Base-by-base conservation (phyloP, 2,113 vertebrate species). In the Rostratula benghalensis region DNA sequence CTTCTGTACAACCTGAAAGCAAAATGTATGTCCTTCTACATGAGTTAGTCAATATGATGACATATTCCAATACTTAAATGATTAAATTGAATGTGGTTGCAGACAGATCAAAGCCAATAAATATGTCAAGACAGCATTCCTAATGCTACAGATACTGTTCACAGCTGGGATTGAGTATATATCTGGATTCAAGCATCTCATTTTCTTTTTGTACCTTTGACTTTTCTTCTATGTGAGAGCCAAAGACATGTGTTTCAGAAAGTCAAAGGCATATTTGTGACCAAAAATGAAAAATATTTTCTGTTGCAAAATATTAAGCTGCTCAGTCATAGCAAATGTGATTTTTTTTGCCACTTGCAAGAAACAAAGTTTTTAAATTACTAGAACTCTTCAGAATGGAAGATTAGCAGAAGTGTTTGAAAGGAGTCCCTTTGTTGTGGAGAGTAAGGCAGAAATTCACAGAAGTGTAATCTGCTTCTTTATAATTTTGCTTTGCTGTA, bases 91-190 rank as follows among this genome's bases (percentile, higher is more conserved):
- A 37, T 28, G 25, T n/a, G 13, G 3, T 18, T 56, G 9, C 13
- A 85, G 39, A 57, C 13, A 65, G 15, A 45, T 6, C 23, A 74
- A 68, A 78, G 50, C 6, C 33, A 78, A 61, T 7, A 39, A 45
- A 50, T 16, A 10, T 20, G 8, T 1, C 35, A 77, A 39, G 33
- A 57, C 8, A 68, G 3, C 4, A 30, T 35, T 86, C 81, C 41
- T 86, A 54, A 53, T 0, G 0, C 8, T 48, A 18, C 24, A 41
- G 25, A 39, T n/a, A 51, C 6, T 11, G 27, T 60, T 82, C 30
- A 71, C 24, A 84, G 5, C 13, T 71, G 27, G 27, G 11, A 68
- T 17, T 76, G 64, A 67, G 7, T 60, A 7, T 48, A 0, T 23
- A 3, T 70, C 23, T 45, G 20, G 31, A 23, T 87, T 74, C 33